Evolutionary conservation across 1,140 invertebrate genomes (phyloP).

Genomic region (Octopus bimaculoides): DNA sequence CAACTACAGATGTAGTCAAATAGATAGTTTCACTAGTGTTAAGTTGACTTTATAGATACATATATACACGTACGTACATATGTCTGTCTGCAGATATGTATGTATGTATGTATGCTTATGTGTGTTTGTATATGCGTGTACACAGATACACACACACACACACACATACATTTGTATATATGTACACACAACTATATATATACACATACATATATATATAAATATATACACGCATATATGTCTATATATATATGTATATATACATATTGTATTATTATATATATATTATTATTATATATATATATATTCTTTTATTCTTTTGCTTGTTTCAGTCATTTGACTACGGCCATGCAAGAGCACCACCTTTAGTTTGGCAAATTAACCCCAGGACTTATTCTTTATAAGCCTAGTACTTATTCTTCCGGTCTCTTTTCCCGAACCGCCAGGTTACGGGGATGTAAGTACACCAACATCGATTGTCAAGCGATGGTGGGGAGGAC

Average conservation of each 20-base stretch:
- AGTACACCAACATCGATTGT: no score
- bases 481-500: no score
- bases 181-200: background rate
- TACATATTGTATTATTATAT: background rate
- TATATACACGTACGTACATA: background rate
- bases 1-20: background rate
- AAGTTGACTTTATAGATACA: background rate
- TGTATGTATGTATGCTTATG: background rate
- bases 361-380: no score
- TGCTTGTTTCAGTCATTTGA: no score
- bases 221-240: background rate
- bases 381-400: no score
- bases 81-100: slow-evolving; percentile 8
- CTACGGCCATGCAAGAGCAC: no score
- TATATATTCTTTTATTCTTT: background rate
- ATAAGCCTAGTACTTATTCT: no score
- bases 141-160: background rate
- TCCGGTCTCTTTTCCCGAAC: no score
- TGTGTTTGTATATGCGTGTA: background rate
- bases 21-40: background rate
- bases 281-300: background rate
- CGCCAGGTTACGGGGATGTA: no score
- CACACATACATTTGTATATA: background rate
- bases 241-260: background rate
- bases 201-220: background rate